Evolutionary conservation across 2,888 invertebrate genomes (phyloP).

Genomic region (Malthinus seriepunctatus): DNA sequence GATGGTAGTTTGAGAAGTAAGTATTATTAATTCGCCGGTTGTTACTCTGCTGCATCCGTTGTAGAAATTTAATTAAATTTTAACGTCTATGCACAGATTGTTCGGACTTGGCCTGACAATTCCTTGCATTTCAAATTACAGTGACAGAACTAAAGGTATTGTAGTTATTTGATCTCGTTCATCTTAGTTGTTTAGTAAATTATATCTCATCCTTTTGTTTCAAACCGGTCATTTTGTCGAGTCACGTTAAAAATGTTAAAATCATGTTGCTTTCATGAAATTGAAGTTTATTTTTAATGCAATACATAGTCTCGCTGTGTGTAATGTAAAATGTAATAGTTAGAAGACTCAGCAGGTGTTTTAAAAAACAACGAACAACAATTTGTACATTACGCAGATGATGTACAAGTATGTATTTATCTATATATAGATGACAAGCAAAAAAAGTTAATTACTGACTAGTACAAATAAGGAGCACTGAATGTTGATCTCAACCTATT

Average conservation of each 20-base stretch:
- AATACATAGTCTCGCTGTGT: background rate
- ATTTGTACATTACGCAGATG: constrained; percentile 8
- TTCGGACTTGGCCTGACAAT: constrained; percentile 3
- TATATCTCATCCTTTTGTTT: constrained; percentile 19
- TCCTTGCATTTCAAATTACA: constrained; percentile 19
- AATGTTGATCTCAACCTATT: constrained; percentile 18
- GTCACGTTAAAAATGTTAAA: constrained; percentile 15
- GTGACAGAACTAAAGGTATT: constrained; percentile 14
- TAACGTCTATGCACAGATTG: constrained; percentile 12
- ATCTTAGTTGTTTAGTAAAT: constrained; percentile 18
- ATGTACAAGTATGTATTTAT: constrained; percentile 9
- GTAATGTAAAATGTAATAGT: constrained; percentile 6
- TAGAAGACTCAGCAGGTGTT: constrained; percentile 13
- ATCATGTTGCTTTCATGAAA: constrained; percentile 21
- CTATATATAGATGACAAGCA: constrained; percentile 17
- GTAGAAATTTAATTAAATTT: constrained; percentile 20
- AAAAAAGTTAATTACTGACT: constrained; percentile 24
- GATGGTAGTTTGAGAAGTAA: constrained; percentile 10
- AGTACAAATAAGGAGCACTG: constrained; percentile 19
- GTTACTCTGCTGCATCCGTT: constrained; percentile 8
- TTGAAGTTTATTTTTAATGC: constrained; percentile 12
- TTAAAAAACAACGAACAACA: constrained; percentile 6
- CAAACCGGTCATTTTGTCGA: constrained; percentile 14
- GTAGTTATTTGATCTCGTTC: constrained; percentile 19
- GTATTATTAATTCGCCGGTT: background rate